Evolutionary conservation across 1,140 invertebrate genomes (phyloP), one percentile per base, ranked within the genome.

Genomic region (Atta texana): DNA sequence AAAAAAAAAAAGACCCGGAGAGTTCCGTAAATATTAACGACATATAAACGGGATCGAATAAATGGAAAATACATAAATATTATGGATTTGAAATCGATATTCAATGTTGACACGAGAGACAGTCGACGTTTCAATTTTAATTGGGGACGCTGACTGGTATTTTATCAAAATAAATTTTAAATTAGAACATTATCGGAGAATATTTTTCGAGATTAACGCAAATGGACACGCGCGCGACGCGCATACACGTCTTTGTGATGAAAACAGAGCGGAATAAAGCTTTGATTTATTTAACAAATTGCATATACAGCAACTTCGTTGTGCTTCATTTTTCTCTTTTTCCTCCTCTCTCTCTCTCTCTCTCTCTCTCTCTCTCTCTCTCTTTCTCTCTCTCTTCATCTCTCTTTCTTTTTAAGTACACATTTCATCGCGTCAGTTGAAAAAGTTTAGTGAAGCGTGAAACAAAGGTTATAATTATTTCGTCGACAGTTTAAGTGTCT

Each of bases 251-350:
- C 39, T 84, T 82, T 68, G 39, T 63, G 59, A 84, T 84, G 69
- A 74, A 84, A 74, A 84, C 69, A 84, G 39, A 75, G 28, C 51
- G 55, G 39, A 84, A 75, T 31, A 39, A 63, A 61, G 80, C 55
- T 63, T 61, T 51, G 80, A 84, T 84, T 84, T 84, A 84, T 84
- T 84, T 75, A 74, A 53, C 55, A 69, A 84, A 87, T 78, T 84
- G 53, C 66, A 44, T 81, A 72, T 49, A 85, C 78, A 10, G 71
- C 80, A 87, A 59, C 72, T 68, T 18, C 55, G n/a, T 55, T 61
- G 31, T 24, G 3, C n/a, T 61, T n/a, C 3, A n/a, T 64, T 16
- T 66, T 34, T 61, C 39, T 61, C 4, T 28, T 3, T 31, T 4
- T 31, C 3, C 3, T 3, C 2, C 2, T 2, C 31, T 31, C 31